These are phyloP conservation scores for Staurois parvus DNA, from an alignment of 2,797 vertebrate genomes.

Conservation along the genomic window DNA sequence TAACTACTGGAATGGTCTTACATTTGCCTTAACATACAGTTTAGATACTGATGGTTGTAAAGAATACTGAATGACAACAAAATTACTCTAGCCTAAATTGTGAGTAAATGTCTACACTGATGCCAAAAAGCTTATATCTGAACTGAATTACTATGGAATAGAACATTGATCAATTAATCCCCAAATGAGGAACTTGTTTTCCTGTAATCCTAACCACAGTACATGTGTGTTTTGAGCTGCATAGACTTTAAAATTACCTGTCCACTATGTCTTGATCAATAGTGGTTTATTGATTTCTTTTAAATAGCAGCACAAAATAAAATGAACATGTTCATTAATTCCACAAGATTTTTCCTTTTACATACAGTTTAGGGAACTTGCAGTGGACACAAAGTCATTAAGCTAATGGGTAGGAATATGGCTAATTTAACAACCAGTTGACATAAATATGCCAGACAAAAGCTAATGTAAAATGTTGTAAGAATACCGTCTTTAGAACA, in stretches of 20 bases:
- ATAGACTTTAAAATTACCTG: constrained; percentile 24
- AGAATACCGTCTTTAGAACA: background rate
- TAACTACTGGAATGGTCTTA: no score
- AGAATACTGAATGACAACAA: no score
- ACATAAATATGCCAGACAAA: no score
- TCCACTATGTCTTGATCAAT: constrained; percentile 30
- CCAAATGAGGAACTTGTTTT: constrained; percentile 11
- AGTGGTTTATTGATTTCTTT: constrained; percentile 33
- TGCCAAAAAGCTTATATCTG: background rate
- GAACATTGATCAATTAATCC: constrained; percentile 9
- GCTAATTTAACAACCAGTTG: constrained; percentile 3
- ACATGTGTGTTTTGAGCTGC: background rate
- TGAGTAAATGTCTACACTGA: background rate
- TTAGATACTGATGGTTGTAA: no score
- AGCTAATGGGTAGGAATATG: background rate
- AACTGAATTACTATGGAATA: background rate
- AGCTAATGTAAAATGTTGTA: no score
- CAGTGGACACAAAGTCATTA: background rate
- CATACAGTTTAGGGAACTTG: background rate
- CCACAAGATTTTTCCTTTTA: background rate
- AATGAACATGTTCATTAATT: constrained; percentile 23
- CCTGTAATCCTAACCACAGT: background rate
- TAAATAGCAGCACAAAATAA: constrained; percentile 7
- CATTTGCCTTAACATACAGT: no score
- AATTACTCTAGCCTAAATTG: background rate